Percentiles rank a stretch among this genome's conserved stretches.
Evolutionary conservation across 2,888 invertebrate genomes (phyloP).

Genomic region (Agrochola lota): DNA sequence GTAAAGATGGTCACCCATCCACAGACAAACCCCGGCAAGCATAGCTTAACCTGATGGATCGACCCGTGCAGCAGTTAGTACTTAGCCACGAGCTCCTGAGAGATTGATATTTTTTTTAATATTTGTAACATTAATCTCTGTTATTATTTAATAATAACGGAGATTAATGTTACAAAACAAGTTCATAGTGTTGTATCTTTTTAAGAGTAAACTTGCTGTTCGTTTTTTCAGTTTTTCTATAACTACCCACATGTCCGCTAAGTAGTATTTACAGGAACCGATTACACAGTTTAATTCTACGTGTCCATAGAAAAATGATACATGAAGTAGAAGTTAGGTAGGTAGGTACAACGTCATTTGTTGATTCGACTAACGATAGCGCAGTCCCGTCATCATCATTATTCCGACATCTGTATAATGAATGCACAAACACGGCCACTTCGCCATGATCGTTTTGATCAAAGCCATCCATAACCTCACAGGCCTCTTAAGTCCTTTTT

Average conservation of each 20-base stretch:
- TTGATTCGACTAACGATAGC: constrained; percentile 38
- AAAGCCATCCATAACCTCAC: constrained; percentile 14
- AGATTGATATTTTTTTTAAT: no score
- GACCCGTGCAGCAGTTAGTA: no score
- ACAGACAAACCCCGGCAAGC: no score
- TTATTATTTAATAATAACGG: no score
- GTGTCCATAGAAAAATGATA: constrained; percentile 26
- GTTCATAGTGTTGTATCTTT: background rate
- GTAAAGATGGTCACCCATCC: no score
- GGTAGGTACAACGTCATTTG: constrained; percentile 21
- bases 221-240: background rate
- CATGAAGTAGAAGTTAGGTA: constrained; percentile 26
- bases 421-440: constrained; percentile 37
- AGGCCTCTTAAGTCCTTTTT: background rate
- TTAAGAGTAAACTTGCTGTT: background rate
- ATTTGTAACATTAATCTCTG: no score
- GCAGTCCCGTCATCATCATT: constrained; percentile 40
- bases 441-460: constrained; percentile 19
- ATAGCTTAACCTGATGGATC: no score
- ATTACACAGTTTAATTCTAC: constrained; percentile 36
- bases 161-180: background rate
- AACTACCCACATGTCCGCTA: background rate
- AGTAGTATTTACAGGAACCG: background rate
- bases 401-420: constrained; percentile 35
- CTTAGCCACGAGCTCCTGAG: no score